These are phyloP conservation scores for Drosophila busckii DNA, from an alignment of 1,140 invertebrate genomes.

Conservation along the genomic window DNA sequence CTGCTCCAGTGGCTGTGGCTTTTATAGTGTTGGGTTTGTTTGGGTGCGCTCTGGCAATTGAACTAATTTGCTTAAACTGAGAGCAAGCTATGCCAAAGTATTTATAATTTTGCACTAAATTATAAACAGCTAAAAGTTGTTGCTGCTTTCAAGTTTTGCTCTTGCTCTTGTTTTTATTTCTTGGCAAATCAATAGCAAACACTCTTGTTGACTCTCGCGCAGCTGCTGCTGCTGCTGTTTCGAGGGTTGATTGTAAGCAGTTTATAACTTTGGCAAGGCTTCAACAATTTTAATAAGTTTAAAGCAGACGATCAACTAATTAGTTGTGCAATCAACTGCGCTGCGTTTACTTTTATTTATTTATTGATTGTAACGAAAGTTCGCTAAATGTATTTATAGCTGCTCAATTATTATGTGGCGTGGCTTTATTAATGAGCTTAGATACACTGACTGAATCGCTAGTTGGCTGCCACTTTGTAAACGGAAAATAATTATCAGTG, in stretches of 20 bases:
- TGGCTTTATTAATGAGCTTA: neutral
- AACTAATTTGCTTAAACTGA: constrained; percentile 74
- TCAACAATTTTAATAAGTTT: constrained; percentile 59
- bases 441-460: neutral
- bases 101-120: constrained; percentile 68
- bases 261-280: constrained; percentile 19
- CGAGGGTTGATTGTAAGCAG: neutral
- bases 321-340: constrained; percentile 55
- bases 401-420: neutral
- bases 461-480: constrained; percentile 64
- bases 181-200: constrained; percentile 44
- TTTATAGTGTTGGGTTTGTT: too few relatives aligned
- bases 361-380: neutral
- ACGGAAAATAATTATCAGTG: constrained; percentile 67
- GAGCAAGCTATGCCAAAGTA: constrained; percentile 40
- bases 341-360: neutral
- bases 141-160: constrained; percentile 9
- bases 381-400: neutral
- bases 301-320: constrained; percentile 52
- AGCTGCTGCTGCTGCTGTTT: too few relatives aligned
- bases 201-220: constrained; percentile 5
- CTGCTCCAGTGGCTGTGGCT: too few relatives aligned
- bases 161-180: too few relatives aligned
- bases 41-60: constrained; percentile 61
- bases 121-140: constrained; percentile 72